Evolutionary conservation across 2,113 vertebrate species (phyloP), one percentile per base, ranked within the genome.

Genomic region (Poecile atricapillus): DNA sequence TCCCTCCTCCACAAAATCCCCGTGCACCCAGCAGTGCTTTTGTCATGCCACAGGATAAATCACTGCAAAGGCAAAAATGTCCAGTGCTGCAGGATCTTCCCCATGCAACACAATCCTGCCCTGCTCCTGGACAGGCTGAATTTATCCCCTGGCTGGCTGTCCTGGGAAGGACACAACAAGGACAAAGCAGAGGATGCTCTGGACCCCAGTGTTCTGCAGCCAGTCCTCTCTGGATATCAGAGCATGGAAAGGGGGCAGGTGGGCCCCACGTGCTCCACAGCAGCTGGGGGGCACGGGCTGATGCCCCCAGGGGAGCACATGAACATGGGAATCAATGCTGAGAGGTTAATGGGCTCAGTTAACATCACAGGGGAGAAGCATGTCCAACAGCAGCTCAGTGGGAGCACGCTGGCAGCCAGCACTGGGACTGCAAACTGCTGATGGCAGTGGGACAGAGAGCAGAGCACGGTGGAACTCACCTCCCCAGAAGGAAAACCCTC

Each of bases 1-100:
- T 67, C 53, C 69, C 58, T 94, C 44, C 79, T 94, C 70, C 9
- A 0, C 85, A 68, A 85, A 92, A 73, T n/a, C 83, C 75, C 56
- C 0, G 0, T 3, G 60, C 46, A 25, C 50, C 30, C 60, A 56
- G 25, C 2, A 0, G 55, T 46, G 64, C 44, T 83, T 79, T 84
- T 2, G 0, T 50, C 65, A 58, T 0, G 0, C 59, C 59, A 50
- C 15, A 2, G 49, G 1, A 43, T 19, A 62, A 81, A 87, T 52
- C 84, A 81, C 2, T 31, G 69, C 56, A 65, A 60, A 47, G 68
- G 44, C 41, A 87, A 59, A 89, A 44, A 17, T 0, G 9, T 6
- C 71, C 58, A 68, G 0, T 21, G 25, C 52, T 46, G 60, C 0
- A 2, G 73, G 53, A 43, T 60, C n/a, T 71, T 50, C 31, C 64